Evolutionary conservation across 2,888 invertebrate genomes (phyloP).

Genomic region (Phyto melanocephala): DNA sequence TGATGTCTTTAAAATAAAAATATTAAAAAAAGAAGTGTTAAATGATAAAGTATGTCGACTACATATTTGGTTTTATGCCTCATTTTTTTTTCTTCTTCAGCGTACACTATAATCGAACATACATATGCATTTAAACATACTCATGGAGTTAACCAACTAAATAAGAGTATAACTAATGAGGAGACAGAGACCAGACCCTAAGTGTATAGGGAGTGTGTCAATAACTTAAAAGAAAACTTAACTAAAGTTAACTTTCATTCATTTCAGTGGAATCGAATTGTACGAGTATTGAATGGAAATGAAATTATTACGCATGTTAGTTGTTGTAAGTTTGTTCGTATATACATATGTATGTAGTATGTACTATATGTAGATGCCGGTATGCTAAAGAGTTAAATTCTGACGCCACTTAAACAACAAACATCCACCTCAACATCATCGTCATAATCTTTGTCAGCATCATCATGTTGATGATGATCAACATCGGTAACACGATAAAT

Average conservation of each 20-base stretch:
- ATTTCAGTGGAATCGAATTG: constrained; percentile 37
- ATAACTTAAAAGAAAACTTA: constrained; percentile 27
- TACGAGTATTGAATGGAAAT: constrained; percentile 41
- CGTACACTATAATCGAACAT: background rate
- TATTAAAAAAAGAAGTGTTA: constrained; percentile 42
- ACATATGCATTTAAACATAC: background rate
- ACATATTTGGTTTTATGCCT: constrained; percentile 42
- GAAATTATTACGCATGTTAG: constrained; percentile 43
- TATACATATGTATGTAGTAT: background rate
- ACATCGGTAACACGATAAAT: constrained; percentile 12
- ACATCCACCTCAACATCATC: constrained; percentile 17
- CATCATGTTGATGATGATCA: background rate
- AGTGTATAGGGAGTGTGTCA: constrained; percentile 26
- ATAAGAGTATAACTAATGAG: constrained; percentile 40
- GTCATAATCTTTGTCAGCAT: constrained; percentile 10
- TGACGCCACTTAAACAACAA: constrained; percentile 61
- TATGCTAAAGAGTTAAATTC: constrained; percentile 64
- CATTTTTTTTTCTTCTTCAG: constrained; percentile 11
- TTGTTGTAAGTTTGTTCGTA: too few species aligned
- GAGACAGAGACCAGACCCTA: background rate
- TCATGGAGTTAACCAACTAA: constrained; percentile 48
- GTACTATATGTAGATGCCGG: constrained; percentile 31
- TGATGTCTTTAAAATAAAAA: constrained; percentile 37
- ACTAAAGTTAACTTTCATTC: constrained; percentile 12
- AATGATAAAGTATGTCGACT: constrained; percentile 59